Evolutionary conservation across 2,113 vertebrate species (phyloP).

Genomic region (Podarcis raffonei): DNA sequence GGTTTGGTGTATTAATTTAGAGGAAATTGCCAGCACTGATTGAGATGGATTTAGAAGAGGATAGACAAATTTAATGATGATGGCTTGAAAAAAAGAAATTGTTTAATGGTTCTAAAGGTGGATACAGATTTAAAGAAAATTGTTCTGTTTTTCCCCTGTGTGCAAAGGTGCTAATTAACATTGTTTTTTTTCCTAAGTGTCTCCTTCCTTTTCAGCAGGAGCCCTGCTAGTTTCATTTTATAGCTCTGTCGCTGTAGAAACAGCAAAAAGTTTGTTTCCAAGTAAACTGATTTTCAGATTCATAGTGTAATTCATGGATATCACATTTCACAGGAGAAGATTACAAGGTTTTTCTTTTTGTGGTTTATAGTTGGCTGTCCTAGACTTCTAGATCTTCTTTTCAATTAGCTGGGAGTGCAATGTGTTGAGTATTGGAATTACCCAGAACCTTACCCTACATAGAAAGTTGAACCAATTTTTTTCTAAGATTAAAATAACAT

Average conservation of each 20-base stretch:
- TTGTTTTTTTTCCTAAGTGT: constrained; percentile 10
- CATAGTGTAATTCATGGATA: constrained; percentile 18
- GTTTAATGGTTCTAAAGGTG: constrained; percentile 9
- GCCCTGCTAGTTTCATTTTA: constrained; percentile 28
- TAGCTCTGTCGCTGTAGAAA: neutral
- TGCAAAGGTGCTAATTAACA: constrained; percentile 37
- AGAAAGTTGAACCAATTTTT: constrained; percentile 35
- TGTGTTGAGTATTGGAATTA: neutral
- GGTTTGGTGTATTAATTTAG: constrained; percentile 58
- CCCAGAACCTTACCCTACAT: constrained; percentile 11
- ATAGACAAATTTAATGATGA: constrained; percentile 45
- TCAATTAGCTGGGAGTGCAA: neutral
- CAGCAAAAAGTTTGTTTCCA: constrained; percentile 48
- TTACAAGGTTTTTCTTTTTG: fast-evolving
- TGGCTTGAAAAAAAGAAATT: neutral
- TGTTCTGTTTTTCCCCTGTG: constrained; percentile 17
- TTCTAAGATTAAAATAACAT: constrained; percentile 4
- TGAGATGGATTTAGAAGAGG: constrained; percentile 13
- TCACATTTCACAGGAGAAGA: constrained; percentile 18
- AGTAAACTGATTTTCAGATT: neutral
- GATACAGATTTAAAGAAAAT: constrained; percentile 52
- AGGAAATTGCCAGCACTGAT: constrained; percentile 49
- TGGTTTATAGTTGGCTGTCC: constrained; percentile 25
- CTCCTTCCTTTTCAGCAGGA: constrained; percentile 27
- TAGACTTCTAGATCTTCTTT: neutral